Evolutionary conservation across 2,797 vertebrate genomes (phyloP).

Genomic region (Falco columbarius): DNA sequence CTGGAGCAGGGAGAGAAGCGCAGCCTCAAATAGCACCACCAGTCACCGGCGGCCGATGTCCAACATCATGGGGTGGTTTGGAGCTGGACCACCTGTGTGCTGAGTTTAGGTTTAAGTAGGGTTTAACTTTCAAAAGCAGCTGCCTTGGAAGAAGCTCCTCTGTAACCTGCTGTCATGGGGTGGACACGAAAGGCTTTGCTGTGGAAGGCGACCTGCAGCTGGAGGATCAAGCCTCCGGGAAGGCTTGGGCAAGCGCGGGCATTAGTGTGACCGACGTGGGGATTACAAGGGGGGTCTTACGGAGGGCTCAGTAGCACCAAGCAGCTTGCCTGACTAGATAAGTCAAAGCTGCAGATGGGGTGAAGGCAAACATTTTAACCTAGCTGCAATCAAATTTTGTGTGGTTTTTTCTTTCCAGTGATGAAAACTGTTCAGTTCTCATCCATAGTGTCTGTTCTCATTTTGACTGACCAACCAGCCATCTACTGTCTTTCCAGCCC

Average conservation of each 20-base stretch:
- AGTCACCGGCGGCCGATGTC: background rate
- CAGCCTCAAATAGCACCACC: slow-evolving; percentile 36
- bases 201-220: background rate
- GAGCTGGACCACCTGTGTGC: background rate
- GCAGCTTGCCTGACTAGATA: background rate
- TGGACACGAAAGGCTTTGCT: background rate
- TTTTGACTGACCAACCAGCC: background rate
- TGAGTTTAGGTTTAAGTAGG: background rate
- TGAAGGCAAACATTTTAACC: background rate
- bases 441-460: background rate
- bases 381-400: background rate
- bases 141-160: background rate
- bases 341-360: background rate
- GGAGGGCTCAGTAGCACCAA: background rate
- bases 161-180: background rate
- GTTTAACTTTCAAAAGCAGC: background rate
- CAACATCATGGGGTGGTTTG: background rate
- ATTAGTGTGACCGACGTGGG: rapidly evolving
- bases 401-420: background rate
- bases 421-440: background rate
- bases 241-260: rapidly evolving
- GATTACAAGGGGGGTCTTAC: background rate
- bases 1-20: slow-evolving; percentile 10
- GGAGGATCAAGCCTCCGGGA: background rate
- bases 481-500: background rate